Evolutionary conservation across 2,113 vertebrate species (phyloP).

Genomic region (Calypte anna): DNA sequence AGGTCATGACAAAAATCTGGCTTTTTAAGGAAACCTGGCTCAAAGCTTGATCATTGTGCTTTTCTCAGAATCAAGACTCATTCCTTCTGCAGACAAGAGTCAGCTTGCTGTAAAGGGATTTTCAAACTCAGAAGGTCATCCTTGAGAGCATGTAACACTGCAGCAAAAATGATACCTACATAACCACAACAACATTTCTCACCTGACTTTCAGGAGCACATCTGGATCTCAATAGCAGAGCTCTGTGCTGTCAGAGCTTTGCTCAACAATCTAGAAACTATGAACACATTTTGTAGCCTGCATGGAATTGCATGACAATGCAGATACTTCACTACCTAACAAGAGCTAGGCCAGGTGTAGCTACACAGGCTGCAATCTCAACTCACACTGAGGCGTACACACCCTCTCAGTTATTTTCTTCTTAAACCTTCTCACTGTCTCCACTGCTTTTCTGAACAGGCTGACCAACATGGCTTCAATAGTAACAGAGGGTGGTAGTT

Average conservation of each 20-base stretch:
- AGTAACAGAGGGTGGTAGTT: not conserved
- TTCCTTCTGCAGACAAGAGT: not conserved
- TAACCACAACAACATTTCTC: not conserved
- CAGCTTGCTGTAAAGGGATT: not conserved
- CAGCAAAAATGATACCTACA: not conserved
- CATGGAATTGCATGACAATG: accelerated
- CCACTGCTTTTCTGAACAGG: not conserved
- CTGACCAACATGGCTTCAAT: not conserved
- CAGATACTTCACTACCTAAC: not conserved
- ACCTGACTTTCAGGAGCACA: not conserved
- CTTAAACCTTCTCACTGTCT: not conserved
- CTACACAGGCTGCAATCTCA: not conserved
- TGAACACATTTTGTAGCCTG: not conserved
- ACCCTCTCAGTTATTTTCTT: not conserved
- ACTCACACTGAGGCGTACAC: not conserved
- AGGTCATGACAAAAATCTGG: not conserved
- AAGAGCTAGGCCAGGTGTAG: not conserved
- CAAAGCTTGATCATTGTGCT: not conserved
- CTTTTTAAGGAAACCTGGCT: not conserved
- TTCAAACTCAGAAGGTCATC: not conserved
- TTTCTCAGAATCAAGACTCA: not conserved
- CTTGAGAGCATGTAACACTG: not conserved
- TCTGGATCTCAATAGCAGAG: not conserved
- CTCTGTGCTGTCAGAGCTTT: not conserved
- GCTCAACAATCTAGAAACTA: not conserved